Evolutionary conservation across 2,797 vertebrate genomes (phyloP), one percentile per base, ranked within the genome.

Genomic region (Simalia tracyae): DNA sequence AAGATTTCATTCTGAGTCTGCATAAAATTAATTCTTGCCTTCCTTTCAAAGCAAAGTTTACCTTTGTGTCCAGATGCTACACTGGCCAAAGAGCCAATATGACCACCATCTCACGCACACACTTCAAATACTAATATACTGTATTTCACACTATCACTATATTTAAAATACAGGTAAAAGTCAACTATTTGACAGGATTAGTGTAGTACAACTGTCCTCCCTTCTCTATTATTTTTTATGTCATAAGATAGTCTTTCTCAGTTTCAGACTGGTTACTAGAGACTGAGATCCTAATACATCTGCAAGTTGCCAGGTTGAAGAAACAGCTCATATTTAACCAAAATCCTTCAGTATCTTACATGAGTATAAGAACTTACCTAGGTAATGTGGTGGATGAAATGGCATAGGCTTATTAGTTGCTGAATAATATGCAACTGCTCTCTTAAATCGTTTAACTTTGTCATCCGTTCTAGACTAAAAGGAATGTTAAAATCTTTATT

Each of bases 361-460:
- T 26, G 9, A 59, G 42, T 90, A 68, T 90, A 60, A 5, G 91
- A 93, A 98, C 98, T 97, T 98, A 99, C 99, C 98, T 97, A 98
- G 97, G 96, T 98, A 98, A 96, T 98, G 98, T 96, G 97, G 96
- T 96, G 97, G 97, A 96, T 98, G 98, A 97, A 98, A 98, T 96
- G 97, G 97, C 92, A 97, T 97, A 93, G 98, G 98, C 93, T 98
- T 98, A 98, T 98, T 99, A 97, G 98, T 98, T 92, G 97, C 97
- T 87, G 98, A 98, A 96, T 99, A 99, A 98, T 99, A 99, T 93
- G 98, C 98, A 97, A 99, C 98, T 22, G 99, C 98, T 97, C 98
- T 98, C 98, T 98, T 99, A 97, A 99, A 99, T 92, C 98, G 98
- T 96, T 98, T 94, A 94, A 99, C 98, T 98, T 99, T 99, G 97